Base-by-base conservation (phyloP, 2,888 invertebrate species). In the Belgica antarctica region DNA sequence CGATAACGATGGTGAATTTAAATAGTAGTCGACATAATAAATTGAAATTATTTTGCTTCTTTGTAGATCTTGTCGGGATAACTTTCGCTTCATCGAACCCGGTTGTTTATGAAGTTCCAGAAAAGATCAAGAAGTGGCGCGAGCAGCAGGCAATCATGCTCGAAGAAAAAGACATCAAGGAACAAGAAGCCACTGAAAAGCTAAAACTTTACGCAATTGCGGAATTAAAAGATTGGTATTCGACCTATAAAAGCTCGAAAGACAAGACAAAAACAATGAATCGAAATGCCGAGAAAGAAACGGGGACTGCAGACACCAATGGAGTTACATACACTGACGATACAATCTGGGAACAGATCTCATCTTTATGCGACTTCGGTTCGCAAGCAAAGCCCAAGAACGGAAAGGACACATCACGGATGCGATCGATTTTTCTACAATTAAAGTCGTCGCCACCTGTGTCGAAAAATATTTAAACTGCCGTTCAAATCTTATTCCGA, bases 1-100 rank as follows among this genome's bases (percentile, higher is more conserved):
- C 46, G 63, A 41, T 7, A 46, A 46, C n/a, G 63, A 65, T 34
- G 63, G 63, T 65, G n/a, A n/a, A n/a, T n/a, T n/a, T n/a, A n/a
- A n/a, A n/a, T n/a, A n/a, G n/a, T n/a, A n/a, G n/a, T n/a, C n/a
- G n/a, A n/a, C n/a, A n/a, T n/a, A n/a, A n/a, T n/a, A n/a, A n/a
- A n/a, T n/a, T n/a, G n/a, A n/a, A n/a, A n/a, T n/a, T n/a, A 15
- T 22, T 25, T 41, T 63, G 15, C 8, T 25, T 34, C 22, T 24
- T 46, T 46, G 19, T 19, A 65, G 63, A 65, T 24, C 19, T 65
- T 8, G 63, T 15, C 46, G 63, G 63, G 1, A 65, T 65, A 46
- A 31, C 31, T 1, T 25, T 65, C 10, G 17, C 17, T 15, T 34
- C 62, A 19, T 12, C n/a, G n/a, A 62, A 62, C 34, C 15, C 63